Conservation (phyloP, 2,888 invertebrate genomes). For the Tuberolachnus salignus region DNA sequence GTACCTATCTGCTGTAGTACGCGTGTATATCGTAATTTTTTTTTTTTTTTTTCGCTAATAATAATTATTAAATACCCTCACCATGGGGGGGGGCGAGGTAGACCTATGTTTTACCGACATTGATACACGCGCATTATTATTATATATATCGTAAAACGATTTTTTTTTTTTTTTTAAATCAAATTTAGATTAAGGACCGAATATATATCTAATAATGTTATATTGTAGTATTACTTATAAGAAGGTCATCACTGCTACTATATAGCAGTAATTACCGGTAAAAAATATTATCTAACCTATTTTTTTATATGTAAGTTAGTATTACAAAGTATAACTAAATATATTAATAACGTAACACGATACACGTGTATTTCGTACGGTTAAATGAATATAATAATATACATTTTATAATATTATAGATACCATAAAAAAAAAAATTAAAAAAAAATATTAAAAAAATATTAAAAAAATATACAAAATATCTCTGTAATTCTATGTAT, state of each 20-base stretch:
- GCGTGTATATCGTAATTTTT: too few species aligned
- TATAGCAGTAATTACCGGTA: slow-evolving; percentile 30
- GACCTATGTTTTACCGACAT: neutral
- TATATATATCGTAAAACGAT: neutral
- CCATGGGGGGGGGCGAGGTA: too few species aligned
- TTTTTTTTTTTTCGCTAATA: neutral
- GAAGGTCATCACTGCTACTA: slow-evolving; percentile 12
- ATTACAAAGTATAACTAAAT: neutral
- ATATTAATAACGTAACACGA: neutral
- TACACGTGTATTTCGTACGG: neutral
- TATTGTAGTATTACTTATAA: neutral
- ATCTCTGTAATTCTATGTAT: neutral
- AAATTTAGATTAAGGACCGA: slow-evolving; percentile 18
- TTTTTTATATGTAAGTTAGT: neutral
- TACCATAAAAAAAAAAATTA: too few species aligned
- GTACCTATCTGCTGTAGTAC: neutral
- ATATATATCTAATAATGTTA: too few species aligned
- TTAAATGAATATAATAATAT: slow-evolving; percentile 1
- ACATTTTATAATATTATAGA: too few species aligned
- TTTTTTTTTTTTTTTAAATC: slow-evolving; percentile 16
- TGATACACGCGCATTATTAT: neutral
- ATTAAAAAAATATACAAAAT: too few species aligned
- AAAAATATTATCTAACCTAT: too few species aligned
- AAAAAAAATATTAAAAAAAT: too few species aligned
- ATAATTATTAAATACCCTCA: too few species aligned